Base-by-base conservation (phyloP, 2,113 vertebrate species). In the Mystacornis crossleyi region DNA sequence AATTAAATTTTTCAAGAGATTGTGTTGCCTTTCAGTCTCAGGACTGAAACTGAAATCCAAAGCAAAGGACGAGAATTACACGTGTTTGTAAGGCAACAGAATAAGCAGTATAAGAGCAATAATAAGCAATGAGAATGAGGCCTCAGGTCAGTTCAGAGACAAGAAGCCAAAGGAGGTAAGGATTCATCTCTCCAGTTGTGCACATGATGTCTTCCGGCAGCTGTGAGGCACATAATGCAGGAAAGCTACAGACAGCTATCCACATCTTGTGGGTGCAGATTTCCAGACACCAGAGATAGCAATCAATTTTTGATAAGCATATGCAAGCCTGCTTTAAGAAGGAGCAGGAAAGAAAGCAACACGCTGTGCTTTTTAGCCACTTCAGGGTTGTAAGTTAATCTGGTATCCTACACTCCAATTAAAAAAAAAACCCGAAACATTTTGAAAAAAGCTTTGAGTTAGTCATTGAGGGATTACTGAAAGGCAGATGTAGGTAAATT, bases 401-500 rank as follows among this genome's bases (percentile, higher is more conserved):
- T 66, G 16, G 6, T 28, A 73, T 43, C 34, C 43, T 34, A 23
- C 8, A 17, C 16, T 51, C 26, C 47, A 74, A 78, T 16, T 50
- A 0, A 34, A 48, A 80, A 60, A 40, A 16, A 14, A 34, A 5
- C 6, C 0, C 0, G 0, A 57, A 57, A 77, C 2, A 17, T 45
- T 78, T 65, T 34, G n/a, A 42, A 65, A 60, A 66, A 51, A 11
- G 9, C 24, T 95, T 80, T 84, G 40, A 84, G 36, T 34, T 64
- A 86, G 53, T 64, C 60, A 93, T 7, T 33, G 25, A 60, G 29
- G 43, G 19, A 92, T 79, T 61, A 55, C 0, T 38, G 20, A 86
- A 55, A 73, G 67, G 23, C 28, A 65, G 53, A 45, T 84, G 57
- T 21, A 95, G 31, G 28, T 26, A 61, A 42, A 79, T 74, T 83